Conservation (phyloP, 2,888 invertebrate genomes). For the Nezara viridula region DNA sequence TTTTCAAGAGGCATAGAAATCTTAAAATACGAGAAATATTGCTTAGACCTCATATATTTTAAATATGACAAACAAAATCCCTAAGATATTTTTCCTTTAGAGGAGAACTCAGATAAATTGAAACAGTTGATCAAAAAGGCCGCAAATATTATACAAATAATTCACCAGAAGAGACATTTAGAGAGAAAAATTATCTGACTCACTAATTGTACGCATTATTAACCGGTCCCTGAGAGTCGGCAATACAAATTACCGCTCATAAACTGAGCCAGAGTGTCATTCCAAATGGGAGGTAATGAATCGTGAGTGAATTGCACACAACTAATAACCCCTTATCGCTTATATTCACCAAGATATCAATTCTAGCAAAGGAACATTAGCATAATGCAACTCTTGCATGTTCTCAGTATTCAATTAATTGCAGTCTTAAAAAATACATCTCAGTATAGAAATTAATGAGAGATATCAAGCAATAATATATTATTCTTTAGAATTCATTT, state of each 20-base stretch:
- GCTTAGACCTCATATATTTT: background rate
- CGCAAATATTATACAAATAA: conserved; percentile 9
- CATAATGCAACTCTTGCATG: background rate
- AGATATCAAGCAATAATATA: background rate
- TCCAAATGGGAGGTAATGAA: background rate
- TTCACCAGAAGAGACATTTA: background rate
- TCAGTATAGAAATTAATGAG: background rate
- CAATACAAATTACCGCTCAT: background rate
- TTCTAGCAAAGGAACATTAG: background rate
- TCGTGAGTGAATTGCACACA: background rate
- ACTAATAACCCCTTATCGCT: background rate
- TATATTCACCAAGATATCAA: background rate
- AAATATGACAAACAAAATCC: background rate
- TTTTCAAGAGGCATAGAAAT: background rate
- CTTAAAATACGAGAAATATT: background rate
- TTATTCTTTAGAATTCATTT: background rate
- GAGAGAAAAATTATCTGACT: background rate
- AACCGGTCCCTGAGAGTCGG: background rate
- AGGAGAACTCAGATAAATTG: background rate
- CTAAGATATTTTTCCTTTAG: background rate
- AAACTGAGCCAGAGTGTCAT: background rate
- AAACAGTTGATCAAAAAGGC: background rate
- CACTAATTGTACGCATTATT: background rate
- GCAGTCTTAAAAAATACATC: background rate
- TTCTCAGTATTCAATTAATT: background rate